Evolutionary conservation across 2,888 invertebrate genomes (phyloP).

Genomic region (Drosophila tanythrix): DNA sequence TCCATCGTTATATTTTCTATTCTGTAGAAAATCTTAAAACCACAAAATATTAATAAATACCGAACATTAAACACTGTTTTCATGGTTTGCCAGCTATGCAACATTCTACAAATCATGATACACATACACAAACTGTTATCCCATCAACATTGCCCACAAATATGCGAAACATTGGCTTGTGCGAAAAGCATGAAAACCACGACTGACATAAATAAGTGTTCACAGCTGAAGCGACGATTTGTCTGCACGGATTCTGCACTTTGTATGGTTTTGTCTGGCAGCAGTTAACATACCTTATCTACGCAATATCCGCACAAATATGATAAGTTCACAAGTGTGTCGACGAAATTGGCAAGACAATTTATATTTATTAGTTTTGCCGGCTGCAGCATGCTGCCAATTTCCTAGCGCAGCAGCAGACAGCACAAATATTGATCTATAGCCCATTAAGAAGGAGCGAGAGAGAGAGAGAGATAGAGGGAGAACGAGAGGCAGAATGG

Average conservation of each 20-base stretch:
- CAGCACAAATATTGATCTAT: conserved; percentile 37
- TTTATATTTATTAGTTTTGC: conserved; percentile 65
- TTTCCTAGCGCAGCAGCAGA: conserved; percentile 23
- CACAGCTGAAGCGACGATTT: conserved; percentile 8
- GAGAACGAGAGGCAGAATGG: neutral
- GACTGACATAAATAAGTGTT: conserved; percentile 1
- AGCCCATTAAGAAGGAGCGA: conserved; percentile 9
- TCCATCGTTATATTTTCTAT: neutral
- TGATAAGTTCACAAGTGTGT: conserved; percentile 43
- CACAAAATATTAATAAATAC: neutral
- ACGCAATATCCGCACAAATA: conserved; percentile 23
- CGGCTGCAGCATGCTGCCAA: conserved; percentile 36
- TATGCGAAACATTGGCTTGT: neutral
- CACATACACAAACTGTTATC: neutral
- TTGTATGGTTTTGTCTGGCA: conserved; percentile 1
- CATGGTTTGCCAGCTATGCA: neutral
- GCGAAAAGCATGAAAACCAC: neutral
- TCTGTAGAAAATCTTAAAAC: neutral
- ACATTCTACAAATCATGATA: neutral
- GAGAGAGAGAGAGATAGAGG: no score
- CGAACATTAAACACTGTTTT: neutral
- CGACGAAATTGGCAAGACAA: conserved; percentile 62
- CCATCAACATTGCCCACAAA: conserved; percentile 1
- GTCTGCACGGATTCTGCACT: neutral
- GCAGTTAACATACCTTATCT: conserved; percentile 14